Conservation (phyloP, 2,888 invertebrate genomes). For the Parelbella ahira region DNA sequence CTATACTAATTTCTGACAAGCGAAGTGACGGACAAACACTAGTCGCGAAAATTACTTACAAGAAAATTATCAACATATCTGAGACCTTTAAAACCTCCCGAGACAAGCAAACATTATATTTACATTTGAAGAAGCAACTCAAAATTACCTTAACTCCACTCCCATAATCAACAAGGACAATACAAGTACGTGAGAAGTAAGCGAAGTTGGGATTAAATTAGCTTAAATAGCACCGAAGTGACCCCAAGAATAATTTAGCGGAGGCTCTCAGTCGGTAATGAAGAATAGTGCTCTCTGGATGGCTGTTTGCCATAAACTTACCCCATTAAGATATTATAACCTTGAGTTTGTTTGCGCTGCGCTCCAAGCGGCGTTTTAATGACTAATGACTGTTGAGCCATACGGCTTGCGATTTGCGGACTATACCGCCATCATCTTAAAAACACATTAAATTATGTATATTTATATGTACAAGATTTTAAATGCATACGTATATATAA, state of each 20-base stretch:
- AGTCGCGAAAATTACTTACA: no score
- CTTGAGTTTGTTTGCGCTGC: conserved; percentile 42
- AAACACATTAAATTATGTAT: no score
- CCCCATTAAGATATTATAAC: conserved; percentile 74
- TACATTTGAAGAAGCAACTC: conserved; percentile 23
- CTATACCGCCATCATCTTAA: no score
- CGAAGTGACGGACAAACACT: no score
- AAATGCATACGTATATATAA: no score
- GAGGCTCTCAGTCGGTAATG: conserved; percentile 65
- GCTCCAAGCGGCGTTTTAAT: conserved; percentile 10
- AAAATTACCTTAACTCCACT: conserved; percentile 18
- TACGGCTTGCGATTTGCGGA: no score
- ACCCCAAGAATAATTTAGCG: conserved; percentile 75
- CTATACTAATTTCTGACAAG: no score
- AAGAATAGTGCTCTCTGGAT: conserved; percentile 44
- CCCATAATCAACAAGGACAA: conserved; percentile 27
- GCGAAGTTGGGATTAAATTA: conserved; percentile 72
- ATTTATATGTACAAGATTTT: no score
- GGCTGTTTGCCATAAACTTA: conserved; percentile 69
- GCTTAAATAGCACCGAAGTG: conserved; percentile 74
- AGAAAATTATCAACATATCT: conserved; percentile 5
- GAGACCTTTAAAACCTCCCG: conserved; percentile 12
- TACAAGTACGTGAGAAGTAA: conserved; percentile 57
- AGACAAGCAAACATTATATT: conserved; percentile 16
- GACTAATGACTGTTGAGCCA: no score